phyloP scores from a whole-genome alignment of 2,113 vertebrate species.

The Paracanthobrama guichenoti region DNA sequence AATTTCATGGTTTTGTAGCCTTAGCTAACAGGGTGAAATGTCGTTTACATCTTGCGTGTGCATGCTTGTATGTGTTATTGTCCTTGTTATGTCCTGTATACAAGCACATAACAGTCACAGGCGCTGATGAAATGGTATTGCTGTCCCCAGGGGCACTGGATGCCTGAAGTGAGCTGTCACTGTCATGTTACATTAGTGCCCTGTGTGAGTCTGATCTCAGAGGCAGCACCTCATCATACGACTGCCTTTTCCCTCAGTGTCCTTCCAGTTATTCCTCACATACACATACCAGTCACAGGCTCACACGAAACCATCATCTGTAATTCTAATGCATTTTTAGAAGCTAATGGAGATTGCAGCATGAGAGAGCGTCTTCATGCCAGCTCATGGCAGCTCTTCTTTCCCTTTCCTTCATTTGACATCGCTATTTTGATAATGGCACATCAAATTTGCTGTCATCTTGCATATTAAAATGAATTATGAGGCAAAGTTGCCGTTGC shows the following conservation, averaged over 20 bases:
- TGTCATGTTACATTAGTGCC: slow-evolving; percentile 42
- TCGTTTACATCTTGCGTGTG: not conserved
- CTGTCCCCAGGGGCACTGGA: slow-evolving; percentile 14
- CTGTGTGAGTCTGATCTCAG: not conserved
- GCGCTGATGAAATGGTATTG: slow-evolving; percentile 24
- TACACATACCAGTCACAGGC: not conserved
- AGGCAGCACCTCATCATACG: slow-evolving; percentile 22
- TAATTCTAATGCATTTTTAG: not conserved
- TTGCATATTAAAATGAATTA: not conserved
- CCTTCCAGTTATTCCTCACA: not conserved
- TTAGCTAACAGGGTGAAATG: not conserved
- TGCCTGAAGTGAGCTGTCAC: slow-evolving; percentile 43
- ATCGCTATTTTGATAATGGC: not conserved
- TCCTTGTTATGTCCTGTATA: slow-evolving; percentile 17
- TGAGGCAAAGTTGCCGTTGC: not conserved
- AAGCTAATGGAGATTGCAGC: slow-evolving; percentile 5
- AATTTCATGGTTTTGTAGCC: not conserved
- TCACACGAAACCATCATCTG: not conserved
- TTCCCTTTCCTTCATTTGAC: not conserved
- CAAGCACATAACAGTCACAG: not conserved
- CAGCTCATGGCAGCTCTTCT: not conserved
- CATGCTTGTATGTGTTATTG: not conserved
- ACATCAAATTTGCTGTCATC: slow-evolving; percentile 17
- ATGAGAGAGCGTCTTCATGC: not conserved
- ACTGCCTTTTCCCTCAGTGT: not conserved